Conservation (phyloP, 2,888 invertebrate genomes). For the Lasioglossum marginatum region DNA sequence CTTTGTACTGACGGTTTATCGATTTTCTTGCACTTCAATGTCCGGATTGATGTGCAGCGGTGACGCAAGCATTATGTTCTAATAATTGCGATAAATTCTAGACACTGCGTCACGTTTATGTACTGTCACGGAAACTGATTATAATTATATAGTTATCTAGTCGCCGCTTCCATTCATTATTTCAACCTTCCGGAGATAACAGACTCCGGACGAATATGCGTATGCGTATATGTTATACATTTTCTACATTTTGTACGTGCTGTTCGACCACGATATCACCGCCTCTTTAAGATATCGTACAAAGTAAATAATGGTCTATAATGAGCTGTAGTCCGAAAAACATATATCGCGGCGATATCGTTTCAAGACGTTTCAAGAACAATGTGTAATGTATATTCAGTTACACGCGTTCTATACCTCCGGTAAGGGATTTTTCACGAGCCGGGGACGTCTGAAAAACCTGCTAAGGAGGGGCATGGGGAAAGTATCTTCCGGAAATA, state of each 20-base stretch:
- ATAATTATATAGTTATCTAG: not conserved
- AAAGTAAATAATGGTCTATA: no score
- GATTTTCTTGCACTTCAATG: not conserved
- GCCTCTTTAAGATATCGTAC: not conserved
- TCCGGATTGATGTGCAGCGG: not conserved
- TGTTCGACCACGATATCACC: not conserved
- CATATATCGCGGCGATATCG: no score
- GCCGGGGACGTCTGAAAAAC: not conserved
- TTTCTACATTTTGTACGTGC: not conserved
- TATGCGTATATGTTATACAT: no score
- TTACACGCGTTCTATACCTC: not conserved
- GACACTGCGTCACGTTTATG: not conserved
- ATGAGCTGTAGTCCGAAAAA: no score
- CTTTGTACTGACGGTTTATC: not conserved
- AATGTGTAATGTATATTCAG: no score
- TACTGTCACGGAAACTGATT: not conserved
- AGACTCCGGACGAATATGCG: not conserved
- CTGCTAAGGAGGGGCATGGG: not conserved
- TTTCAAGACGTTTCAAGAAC: no score
- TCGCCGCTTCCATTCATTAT: not conserved
- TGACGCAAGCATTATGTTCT: not conserved
- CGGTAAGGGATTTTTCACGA: not conserved
- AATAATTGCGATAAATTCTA: not conserved
- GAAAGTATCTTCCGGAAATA: not conserved
- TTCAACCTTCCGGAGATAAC: not conserved